Evolutionary conservation across 2,888 invertebrate genomes (phyloP).

Genomic region (Stratiomys singularior): DNA sequence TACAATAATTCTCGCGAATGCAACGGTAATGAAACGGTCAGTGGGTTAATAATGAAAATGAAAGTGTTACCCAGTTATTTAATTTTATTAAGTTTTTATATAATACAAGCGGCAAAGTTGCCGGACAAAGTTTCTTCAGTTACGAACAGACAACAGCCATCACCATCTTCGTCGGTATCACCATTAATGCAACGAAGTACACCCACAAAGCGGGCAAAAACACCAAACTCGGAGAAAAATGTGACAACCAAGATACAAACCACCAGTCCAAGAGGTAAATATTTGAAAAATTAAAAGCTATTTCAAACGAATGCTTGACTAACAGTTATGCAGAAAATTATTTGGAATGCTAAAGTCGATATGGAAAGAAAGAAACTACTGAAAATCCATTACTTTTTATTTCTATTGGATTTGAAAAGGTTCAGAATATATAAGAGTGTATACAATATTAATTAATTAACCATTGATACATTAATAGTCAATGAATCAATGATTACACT

Average conservation of each 20-base stretch:
- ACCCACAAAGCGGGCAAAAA: not conserved
- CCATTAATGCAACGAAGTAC: not conserved
- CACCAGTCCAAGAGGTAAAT: not conserved
- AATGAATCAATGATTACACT: too few relatives aligned
- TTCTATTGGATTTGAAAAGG: too few relatives aligned
- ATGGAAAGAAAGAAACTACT: too few relatives aligned
- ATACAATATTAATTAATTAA: too few relatives aligned
- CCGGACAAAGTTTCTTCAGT: conserved; percentile 38
- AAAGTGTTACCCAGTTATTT: conserved; percentile 48
- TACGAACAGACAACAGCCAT: not conserved
- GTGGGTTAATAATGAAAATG: conserved; percentile 40
- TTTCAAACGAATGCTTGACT: too few relatives aligned
- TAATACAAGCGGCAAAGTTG: conserved; percentile 48
- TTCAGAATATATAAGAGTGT: too few relatives aligned
- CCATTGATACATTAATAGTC: too few relatives aligned
- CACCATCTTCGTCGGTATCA: not conserved
- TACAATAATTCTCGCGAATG: too few relatives aligned
- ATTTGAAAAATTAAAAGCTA: not conserved
- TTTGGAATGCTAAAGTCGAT: too few relatives aligned
- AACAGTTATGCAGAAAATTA: too few relatives aligned
- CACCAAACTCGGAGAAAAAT: not conserved
- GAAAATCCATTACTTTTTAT: too few relatives aligned
- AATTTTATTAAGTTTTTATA: conserved; percentile 48
- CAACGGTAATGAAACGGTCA: not conserved
- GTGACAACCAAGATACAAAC: not conserved